phyloP scores from a whole-genome alignment of 2,888 invertebrate species.

The Eulithis testata region DNA sequence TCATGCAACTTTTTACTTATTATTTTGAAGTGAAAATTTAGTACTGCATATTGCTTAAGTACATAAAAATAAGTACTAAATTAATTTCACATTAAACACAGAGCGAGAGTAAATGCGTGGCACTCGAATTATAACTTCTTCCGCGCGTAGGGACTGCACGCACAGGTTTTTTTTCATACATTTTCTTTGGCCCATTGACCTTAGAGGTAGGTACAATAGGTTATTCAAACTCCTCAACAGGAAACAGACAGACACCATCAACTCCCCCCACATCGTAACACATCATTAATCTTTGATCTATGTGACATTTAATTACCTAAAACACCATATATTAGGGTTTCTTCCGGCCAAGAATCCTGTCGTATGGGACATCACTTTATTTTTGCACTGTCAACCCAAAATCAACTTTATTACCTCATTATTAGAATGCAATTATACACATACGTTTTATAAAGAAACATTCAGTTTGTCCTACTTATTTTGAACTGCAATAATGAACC shows the following conservation, averaged over 20 bases:
- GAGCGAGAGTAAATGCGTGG: too few relatives aligned
- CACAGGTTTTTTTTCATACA: too few relatives aligned
- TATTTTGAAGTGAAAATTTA: too few relatives aligned
- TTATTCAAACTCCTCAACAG: constrained; percentile 36
- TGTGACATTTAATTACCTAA: constrained; percentile 85
- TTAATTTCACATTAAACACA: too few relatives aligned
- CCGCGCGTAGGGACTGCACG: too few relatives aligned
- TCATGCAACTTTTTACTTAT: too few relatives aligned
- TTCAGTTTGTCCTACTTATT: constrained; percentile 1
- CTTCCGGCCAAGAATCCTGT: constrained; percentile 68
- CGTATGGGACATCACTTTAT: constrained; percentile 53
- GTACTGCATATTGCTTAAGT: too few relatives aligned
- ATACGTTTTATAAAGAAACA: background rate
- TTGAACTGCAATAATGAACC: constrained; percentile 33
- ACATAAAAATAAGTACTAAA: too few relatives aligned
- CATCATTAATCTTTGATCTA: constrained; percentile 84
- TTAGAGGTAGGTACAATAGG: background rate
- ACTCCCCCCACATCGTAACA: constrained; percentile 71
- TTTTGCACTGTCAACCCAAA: constrained; percentile 38
- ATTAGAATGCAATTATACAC: constrained; percentile 10
- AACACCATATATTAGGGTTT: constrained; percentile 82
- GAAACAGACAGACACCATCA: constrained; percentile 50
- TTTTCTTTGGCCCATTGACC: background rate
- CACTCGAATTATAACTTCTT: too few relatives aligned
- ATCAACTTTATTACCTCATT: constrained; percentile 2